Base-by-base conservation (phyloP, 1,140 invertebrate species). In the Drosophila saltans region DNA sequence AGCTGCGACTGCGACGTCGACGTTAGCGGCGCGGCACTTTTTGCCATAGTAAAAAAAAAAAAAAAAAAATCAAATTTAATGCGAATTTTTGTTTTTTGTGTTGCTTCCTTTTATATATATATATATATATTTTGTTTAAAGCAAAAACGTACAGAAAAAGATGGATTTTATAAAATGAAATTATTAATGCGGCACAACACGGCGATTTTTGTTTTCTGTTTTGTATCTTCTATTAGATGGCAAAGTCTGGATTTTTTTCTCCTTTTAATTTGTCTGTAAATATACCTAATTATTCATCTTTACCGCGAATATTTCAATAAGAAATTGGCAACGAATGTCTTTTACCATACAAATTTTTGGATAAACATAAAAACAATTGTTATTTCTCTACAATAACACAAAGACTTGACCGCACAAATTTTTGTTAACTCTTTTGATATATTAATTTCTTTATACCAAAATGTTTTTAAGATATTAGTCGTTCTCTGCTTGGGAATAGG, bases 91-190 rank as follows among this genome's bases (percentile, higher is more conserved):
- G 68, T 52, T 24, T 24, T 52, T 59, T 59, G n/a, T 80, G 43
- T 66, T 55, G 41, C 60, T 75, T 69, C 58, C 65, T 72, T 63
- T 56, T 39, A 26, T 52, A 52, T 52, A 10, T 52, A 36, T 36
- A 6, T 36, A 36, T 36, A 36, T 36, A 36, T 36, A 36, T n/a
- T 43, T 43, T n/a, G 45, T 24, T 24, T 26, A 24, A 55, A 64
- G 40, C 21, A 60, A 71, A 74, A 52, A 61, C 4, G 39, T 48
- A 52, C 11, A 39, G n/a, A 43, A 63, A 63, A 74, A 60, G 66
- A 88, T 82, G 70, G 66, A 88, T 79, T 28, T 72, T 67, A 56
- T 66, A 66, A 61, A 81, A 82, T 68, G 60, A 74, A 68, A 75
- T 82, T 79, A 66, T 69, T 70, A 81, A 81, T 81, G 73, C 74